phyloP scores from a whole-genome alignment of 2,888 invertebrate species.

The Aphrophora alni region DNA sequence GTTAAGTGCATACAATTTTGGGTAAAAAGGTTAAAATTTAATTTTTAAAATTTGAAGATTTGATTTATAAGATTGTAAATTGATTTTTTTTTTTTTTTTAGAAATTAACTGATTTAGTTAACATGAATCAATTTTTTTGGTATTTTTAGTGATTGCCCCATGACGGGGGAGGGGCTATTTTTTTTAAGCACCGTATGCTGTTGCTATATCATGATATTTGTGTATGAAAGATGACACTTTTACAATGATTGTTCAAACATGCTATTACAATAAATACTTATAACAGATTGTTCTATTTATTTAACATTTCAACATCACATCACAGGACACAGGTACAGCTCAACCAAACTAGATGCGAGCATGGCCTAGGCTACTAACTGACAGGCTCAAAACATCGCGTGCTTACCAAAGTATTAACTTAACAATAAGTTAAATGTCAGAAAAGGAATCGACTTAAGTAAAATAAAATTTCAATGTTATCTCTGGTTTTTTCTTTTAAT shows the following conservation, averaged over 20 bases:
- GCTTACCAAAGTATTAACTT: too few species aligned
- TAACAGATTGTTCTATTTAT: too few species aligned
- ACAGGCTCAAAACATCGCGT: too few species aligned
- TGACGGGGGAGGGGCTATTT: neutral
- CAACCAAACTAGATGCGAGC: too few species aligned
- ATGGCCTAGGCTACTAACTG: too few species aligned
- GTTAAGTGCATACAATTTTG: neutral
- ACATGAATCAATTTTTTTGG: neutral
- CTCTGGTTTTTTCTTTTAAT: too few species aligned
- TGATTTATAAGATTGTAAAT: neutral
- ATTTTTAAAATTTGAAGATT: neutral
- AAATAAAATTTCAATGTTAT: too few species aligned
- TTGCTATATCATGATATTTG: neutral
- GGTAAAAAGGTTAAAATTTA: neutral
- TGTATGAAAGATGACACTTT: neutral
- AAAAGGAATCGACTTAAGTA: too few species aligned
- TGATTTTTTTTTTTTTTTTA: neutral
- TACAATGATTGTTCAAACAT: neutral
- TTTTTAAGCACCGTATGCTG: neutral
- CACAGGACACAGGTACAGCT: too few species aligned
- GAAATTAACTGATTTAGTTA: neutral
- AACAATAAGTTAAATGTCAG: too few species aligned
- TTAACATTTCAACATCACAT: too few species aligned
- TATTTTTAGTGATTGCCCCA: neutral
- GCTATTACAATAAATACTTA: neutral